Evolutionary conservation across 2,888 invertebrate species (phyloP), one percentile per base, ranked within the genome.

Genomic region (Cactoblastis cactorum): DNA sequence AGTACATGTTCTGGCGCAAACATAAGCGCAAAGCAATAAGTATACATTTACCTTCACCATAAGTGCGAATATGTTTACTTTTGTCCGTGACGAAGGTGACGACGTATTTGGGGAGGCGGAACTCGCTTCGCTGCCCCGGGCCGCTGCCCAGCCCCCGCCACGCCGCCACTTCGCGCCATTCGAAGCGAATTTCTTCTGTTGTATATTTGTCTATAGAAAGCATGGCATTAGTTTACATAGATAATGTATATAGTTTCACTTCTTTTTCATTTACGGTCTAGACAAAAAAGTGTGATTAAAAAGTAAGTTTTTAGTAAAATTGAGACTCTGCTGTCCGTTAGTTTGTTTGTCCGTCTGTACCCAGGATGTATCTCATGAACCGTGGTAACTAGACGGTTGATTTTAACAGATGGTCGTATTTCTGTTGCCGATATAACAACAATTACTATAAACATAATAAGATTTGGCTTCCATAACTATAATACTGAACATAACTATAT

Each of bases 31-130:
- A 85, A 88, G 88, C 85, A 78, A 82, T 83, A 83, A 87, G 79
- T 85, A 75, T 83, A 85, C 83, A 83, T 85, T 86, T 89, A 92
- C 92, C 92, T 90, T 92, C 92, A 76, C 92, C 92, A 83, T 91
- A 92, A 81, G 88, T 91, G 74, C 91, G 90, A 77, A 90, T 90
- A 80, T 90, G 91, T 77, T 90, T 90, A 79, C 91, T 90, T 77
- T 90, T 89, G 77, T 91, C 91, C 62, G 91, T 91, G 68, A 85
- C 83, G 83, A 92, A 92, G 57, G 91, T 90, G 70, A 92, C 92
- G 59, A 92, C 92, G 75, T 92, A 92, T 86, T 92, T 92, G 59
- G 92, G 92, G 41, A 92, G 89, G 3, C 92, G 83, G 77, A 92
- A 92, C 60, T 91, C 82, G 65, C 81, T 85, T 53, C 87, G 90